Conservation (phyloP, 2,888 invertebrate species). For the Suillia variegata region DNA sequence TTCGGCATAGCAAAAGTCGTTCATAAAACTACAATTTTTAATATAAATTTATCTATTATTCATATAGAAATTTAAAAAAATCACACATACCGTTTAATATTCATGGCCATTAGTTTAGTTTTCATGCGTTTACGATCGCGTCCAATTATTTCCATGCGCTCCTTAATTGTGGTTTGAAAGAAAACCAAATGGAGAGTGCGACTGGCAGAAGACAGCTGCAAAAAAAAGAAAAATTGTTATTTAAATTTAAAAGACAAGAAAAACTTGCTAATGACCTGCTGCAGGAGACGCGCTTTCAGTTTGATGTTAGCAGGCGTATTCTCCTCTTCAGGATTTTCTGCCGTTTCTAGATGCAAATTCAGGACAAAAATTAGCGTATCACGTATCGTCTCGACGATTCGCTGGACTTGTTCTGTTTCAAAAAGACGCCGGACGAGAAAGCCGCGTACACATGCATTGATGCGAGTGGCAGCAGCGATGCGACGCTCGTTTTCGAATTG, state of each 20-base stretch:
- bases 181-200: conserved; percentile 50
- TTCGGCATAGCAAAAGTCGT: too few relatives aligned
- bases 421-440: conserved; percentile 82
- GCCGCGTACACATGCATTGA: conserved; percentile 75
- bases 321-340: conserved; percentile 36
- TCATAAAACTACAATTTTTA: conserved; percentile 2
- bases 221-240: background rate
- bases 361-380: conserved; percentile 58
- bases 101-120: conserved; percentile 41
- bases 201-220: conserved; percentile 51
- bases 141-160: conserved; percentile 57
- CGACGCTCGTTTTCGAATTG: conserved; percentile 22
- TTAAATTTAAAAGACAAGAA: background rate
- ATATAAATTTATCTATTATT: conserved; percentile 12
- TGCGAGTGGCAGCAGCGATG: conserved; percentile 67
- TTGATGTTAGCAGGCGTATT: conserved; percentile 45
- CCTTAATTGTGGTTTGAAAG: conserved; percentile 48
- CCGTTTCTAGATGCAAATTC: conserved; percentile 53
- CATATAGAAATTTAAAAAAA: background rate
- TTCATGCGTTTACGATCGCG: conserved; percentile 52
- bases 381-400: conserved; percentile 65
- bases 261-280: conserved; percentile 45
- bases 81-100: conserved; percentile 42
- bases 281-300: conserved; percentile 52
- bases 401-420: conserved; percentile 79